Evolutionary conservation across 2,113 vertebrate species (phyloP), one percentile per base, ranked within the genome.

Genomic region (Amia ocellicauda): DNA sequence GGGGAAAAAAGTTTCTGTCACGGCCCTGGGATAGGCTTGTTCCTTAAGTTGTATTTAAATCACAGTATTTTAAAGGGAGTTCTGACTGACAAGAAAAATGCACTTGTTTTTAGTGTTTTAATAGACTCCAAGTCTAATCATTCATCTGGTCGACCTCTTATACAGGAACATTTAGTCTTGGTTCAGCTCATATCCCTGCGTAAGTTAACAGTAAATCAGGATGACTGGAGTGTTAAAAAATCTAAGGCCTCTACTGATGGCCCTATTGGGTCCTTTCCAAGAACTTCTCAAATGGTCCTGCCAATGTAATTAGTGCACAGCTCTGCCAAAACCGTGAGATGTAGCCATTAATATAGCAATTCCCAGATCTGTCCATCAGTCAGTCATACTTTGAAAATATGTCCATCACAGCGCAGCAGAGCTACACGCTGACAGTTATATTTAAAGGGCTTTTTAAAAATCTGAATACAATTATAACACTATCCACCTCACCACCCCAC

Each of bases 321-420:
- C 66, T 69, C 80, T 90, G 85, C 85, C 89, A 91, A 88, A 75
- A 66, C 80, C 82, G 79, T 86, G 74, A 86, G 86, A 86, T 77
- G 62, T 85, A 64, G 73, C 83, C 84, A 90, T 89, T 88, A 88
- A 86, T 84, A 87, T 77, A 80, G 74, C 74, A 89, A 88, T 85
- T 88, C 79, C 78, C 85, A 42, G 87, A 79, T 81, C 80, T 88
- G 83, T 88, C 80, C 74, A 86, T 89, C 84, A 86, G 85, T 88
- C 89, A 89, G 78, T 90, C 87, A 90, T 85, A 90, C 81, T 92
- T 91, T 84, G 82, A 87, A 86, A 87, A 89, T 84, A 83, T 88
- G 84, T 83, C 86, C 86, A 78, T 91, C 86, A 88, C 73, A 64
- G 80, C 71, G 68, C 80, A 89, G 81, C 86, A 75, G 83, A 88